These are phyloP conservation scores for Meiosimyza platycephala DNA, from an alignment of 2,888 invertebrate species.

Conservation along the genomic window DNA sequence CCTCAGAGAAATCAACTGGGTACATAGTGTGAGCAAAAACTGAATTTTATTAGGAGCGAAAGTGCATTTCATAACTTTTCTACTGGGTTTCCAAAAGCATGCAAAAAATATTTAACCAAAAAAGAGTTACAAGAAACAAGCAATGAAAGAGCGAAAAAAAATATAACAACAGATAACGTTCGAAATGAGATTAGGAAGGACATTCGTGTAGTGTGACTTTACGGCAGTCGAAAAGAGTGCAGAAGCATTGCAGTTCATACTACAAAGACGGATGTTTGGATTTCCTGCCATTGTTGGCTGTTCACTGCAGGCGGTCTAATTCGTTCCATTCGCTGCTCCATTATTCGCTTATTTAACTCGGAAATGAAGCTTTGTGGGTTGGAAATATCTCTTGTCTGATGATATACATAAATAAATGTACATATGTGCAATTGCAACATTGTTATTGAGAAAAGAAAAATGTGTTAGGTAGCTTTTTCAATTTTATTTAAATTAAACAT, in stretches of 20 bases:
- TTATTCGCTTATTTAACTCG: conserved; percentile 24
- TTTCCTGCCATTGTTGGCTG: conserved; percentile 20
- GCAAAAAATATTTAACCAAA: conserved; percentile 50
- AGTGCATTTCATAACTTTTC: too few relatives aligned
- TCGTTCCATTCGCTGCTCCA: conserved; percentile 8
- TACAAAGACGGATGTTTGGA: conserved; percentile 8
- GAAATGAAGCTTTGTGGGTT: conserved; percentile 13
- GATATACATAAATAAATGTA: too few relatives aligned
- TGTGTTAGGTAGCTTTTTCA: too few relatives aligned
- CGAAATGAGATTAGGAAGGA: conserved; percentile 64
- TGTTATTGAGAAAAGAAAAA: too few relatives aligned
- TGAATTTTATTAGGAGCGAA: too few relatives aligned
- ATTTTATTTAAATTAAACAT: too few relatives aligned
- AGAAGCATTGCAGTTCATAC: not conserved
- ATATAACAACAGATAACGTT: conserved; percentile 50
- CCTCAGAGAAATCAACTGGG: too few relatives aligned
- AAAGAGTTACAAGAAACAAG: conserved; percentile 11
- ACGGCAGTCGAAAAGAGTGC: not conserved
- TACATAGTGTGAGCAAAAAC: too few relatives aligned
- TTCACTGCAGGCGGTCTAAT: conserved; percentile 18
- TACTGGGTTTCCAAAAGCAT: conserved; percentile 43
- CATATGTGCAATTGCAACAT: too few relatives aligned
- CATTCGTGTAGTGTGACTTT: conserved; percentile 49
- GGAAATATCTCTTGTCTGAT: too few relatives aligned
- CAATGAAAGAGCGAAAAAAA: conserved; percentile 35